phyloP scores from a whole-genome alignment of 1,140 invertebrate species.

The Lepidurus couesii region DNA sequence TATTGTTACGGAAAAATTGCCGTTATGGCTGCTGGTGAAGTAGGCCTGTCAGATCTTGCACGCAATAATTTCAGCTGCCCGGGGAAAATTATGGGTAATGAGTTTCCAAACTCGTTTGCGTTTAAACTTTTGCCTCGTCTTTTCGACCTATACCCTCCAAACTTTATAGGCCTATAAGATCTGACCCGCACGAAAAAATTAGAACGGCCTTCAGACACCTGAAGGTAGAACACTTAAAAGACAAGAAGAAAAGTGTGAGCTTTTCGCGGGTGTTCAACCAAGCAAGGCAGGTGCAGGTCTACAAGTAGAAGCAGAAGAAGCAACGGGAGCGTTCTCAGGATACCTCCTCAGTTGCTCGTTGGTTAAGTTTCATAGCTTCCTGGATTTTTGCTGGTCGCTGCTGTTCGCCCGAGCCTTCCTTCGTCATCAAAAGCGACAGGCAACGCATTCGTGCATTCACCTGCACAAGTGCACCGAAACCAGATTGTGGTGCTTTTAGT shows the following conservation, averaged over 20 bases:
- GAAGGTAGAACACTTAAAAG: background rate
- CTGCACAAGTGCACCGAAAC: background rate
- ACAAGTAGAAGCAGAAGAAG: background rate
- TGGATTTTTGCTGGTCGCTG: conserved; percentile 13
- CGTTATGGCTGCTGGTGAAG: background rate
- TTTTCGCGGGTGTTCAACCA: background rate
- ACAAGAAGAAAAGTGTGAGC: too few species aligned
- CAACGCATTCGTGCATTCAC: conserved; percentile 6
- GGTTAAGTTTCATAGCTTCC: background rate
- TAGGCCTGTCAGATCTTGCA: background rate
- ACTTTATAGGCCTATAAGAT: background rate
- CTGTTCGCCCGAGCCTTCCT: background rate
- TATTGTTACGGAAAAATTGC: background rate
- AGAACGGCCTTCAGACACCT: background rate
- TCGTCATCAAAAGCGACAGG: conserved; percentile 3
- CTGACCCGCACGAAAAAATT: background rate
- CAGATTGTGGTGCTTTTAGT: background rate
- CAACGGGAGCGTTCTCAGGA: background rate
- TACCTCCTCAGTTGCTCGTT: background rate
- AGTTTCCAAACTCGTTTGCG: background rate
- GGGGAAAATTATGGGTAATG: background rate
- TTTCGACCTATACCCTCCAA: background rate
- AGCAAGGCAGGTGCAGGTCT: background rate
- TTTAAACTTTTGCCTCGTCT: background rate
- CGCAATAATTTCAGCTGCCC: background rate